Base-by-base conservation (phyloP, 2,113 vertebrate genomes). In the Calidris pugnax region DNA sequence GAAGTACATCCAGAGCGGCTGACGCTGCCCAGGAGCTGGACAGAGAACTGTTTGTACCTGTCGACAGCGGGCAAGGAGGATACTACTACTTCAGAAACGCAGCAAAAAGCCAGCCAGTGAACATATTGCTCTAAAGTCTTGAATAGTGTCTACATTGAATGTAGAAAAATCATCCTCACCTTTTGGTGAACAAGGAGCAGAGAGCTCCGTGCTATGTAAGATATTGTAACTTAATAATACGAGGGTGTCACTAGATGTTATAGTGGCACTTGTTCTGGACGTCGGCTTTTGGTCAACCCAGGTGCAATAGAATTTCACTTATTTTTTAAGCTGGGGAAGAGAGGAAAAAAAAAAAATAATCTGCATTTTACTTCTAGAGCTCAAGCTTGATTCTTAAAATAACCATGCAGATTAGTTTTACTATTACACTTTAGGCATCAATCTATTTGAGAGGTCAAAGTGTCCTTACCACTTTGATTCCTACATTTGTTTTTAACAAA, bases 1-100 rank as follows among this genome's bases (percentile, higher is more conserved):
- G 96, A 99, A 99, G 96, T 99, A 99, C 95, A 99, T 99, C 78
- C 99, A 99, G 97, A 99, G 99, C 21, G 99, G 99, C 97, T 99
- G 99, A 99, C 41, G 28, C 12, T 48, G 37, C 75, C 48, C 4
- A 1, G 85, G 56, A 92, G 59, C 19, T 60, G 94, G 89, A 57
- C 3, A 27, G 24, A 53, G 79, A 95, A 90, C 97, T 95, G 75
- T 41, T 45, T 72, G 74, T 89, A 41, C 63, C 91, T 79, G 89
- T 63, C 12, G 64, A 69, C 69, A 75, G 92, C 85, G 82, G 95
- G 90, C 84, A 39, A 91, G 83, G 63, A 75, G 57, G 66, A 15
- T 35, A 35, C 56, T 53, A 39, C 85, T 79, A 92, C 81, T 87
- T 57, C 60, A 79, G 69, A 68, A 95, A 91, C 84, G 81, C 47